Evolutionary conservation across 92 coral and sea anemone species (phyloP).

Genomic region (Siderastrea radians): DNA sequence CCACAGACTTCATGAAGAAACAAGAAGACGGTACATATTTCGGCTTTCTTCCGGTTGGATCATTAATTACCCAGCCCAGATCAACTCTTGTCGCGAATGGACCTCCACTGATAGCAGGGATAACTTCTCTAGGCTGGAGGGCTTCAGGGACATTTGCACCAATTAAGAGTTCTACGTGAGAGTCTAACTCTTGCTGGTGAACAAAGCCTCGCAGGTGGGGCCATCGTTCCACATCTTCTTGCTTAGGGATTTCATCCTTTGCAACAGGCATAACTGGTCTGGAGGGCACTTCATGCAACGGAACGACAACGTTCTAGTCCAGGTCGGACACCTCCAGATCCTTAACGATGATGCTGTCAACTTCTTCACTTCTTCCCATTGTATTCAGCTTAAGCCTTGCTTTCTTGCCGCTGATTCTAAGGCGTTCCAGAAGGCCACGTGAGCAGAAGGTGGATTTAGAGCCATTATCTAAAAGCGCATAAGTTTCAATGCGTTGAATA

Average conservation of each 20-base stretch:
- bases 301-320: slow-evolving; percentile 12
- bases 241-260: slow-evolving; percentile 28
- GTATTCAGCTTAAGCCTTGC: slow-evolving; percentile 43
- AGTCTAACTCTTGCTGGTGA: not conserved
- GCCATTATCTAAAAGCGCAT: slow-evolving; percentile 50
- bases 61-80: slow-evolving; percentile 74
- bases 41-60: slow-evolving; percentile 52
- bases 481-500: slow-evolving; percentile 44
- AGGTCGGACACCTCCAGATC: slow-evolving; percentile 19
- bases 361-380: slow-evolving; percentile 12
- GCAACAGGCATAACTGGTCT: slow-evolving; percentile 35
- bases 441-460: slow-evolving; percentile 57
- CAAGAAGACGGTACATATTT: not conserved
- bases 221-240: slow-evolving; percentile 7
- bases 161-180: slow-evolving; percentile 39
- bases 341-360: not conserved
- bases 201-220: not conserved
- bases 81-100: slow-evolving; percentile 61
- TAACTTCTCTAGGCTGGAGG: slow-evolving; percentile 49
- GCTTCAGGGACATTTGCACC: slow-evolving; percentile 71
- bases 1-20: slow-evolving; percentile 20
- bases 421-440: slow-evolving; percentile 14
- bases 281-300: not conserved
- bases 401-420: slow-evolving; percentile 13
- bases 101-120: slow-evolving; percentile 33